Conservation (phyloP, 2,797 vertebrate genomes). For the Oreochromis mossambicus region DNA sequence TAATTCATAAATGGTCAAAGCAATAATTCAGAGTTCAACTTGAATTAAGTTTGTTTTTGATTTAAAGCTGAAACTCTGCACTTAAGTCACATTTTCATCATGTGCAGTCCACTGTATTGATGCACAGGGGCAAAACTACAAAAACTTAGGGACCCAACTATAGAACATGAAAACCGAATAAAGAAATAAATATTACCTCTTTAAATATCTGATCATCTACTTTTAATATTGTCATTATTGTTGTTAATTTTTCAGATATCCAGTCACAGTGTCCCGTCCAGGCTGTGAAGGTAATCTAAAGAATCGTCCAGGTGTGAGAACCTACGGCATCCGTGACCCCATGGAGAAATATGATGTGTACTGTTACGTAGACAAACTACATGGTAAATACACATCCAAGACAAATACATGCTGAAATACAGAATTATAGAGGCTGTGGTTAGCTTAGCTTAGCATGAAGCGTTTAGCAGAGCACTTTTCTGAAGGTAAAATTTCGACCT, state of each 20-base stretch:
- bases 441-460: background rate
- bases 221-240: background rate
- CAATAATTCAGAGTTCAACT: background rate
- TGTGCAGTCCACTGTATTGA: background rate
- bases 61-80: background rate
- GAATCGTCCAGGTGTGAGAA: slow-evolving; percentile 84
- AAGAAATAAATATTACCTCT: background rate
- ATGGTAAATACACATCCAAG: slow-evolving; percentile 69
- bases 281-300: slow-evolving; percentile 87
- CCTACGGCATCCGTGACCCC: slow-evolving; percentile 82
- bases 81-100: background rate
- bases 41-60: background rate
- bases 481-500: background rate
- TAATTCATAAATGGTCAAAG: background rate
- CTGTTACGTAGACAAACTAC: slow-evolving; percentile 84
- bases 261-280: slow-evolving; percentile 82
- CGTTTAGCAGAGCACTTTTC: background rate
- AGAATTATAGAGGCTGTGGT: background rate
- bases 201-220: background rate
- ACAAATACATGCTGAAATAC: background rate
- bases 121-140: background rate
- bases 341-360: slow-evolving; percentile 89
- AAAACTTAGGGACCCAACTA: background rate
- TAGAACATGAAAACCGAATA: background rate
- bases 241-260: slow-evolving; percentile 76